These are phyloP conservation scores for Melanaphis sacchari DNA, from an alignment of 1,140 invertebrate genomes.

Conservation along the genomic window DNA sequence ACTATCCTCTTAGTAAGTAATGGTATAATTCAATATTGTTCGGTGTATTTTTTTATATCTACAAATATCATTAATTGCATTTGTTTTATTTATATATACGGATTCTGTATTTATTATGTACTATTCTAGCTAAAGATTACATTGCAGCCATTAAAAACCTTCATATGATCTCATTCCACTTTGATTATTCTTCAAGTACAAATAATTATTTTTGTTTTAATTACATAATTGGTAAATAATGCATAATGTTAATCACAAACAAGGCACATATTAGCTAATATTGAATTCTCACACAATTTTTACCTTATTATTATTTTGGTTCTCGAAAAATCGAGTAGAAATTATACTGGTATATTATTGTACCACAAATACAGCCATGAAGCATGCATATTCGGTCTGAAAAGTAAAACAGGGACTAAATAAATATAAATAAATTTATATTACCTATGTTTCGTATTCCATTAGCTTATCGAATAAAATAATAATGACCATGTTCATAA, in stretches of 20 bases:
- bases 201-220: background rate
- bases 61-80: background rate
- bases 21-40: background rate
- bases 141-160: background rate
- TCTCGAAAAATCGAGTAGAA: background rate
- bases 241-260: background rate
- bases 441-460: background rate
- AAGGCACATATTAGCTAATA: background rate
- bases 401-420: background rate
- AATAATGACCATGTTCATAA: too few relatives aligned
- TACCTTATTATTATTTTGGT: background rate
- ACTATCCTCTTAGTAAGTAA: background rate
- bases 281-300: too few relatives aligned
- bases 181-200: background rate
- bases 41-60: background rate
- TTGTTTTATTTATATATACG: background rate
- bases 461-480: too few relatives aligned
- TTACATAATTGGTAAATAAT: background rate
- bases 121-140: background rate
- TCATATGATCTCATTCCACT: background rate
- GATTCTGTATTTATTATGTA: background rate
- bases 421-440: background rate
- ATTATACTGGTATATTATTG: background rate
- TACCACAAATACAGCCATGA: too few relatives aligned
- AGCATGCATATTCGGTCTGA: too few relatives aligned